phyloP scores from a whole-genome alignment of 2,888 invertebrate species.

The Dyspetes luteomarginatus region DNA sequence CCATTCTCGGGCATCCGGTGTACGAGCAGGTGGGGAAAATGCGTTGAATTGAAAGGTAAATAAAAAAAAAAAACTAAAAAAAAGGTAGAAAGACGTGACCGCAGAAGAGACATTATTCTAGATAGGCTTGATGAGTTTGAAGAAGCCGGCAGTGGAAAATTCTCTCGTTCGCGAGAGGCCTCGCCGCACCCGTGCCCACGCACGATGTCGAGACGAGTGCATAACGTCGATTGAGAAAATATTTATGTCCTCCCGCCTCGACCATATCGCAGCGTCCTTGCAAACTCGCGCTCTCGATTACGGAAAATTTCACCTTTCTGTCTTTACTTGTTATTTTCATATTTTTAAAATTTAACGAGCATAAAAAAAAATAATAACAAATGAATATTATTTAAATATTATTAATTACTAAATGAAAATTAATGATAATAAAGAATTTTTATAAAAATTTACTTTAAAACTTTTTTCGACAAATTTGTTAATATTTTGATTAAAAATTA shows the following conservation, averaged over 20 bases:
- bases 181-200: conserved; percentile 3
- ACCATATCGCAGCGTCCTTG: conserved; percentile 33
- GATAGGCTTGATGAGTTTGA: neutral
- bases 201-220: conserved; percentile 39
- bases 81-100: neutral
- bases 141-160: conserved; percentile 54
- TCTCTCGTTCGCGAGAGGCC: conserved; percentile 8
- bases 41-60: conserved; percentile 47
- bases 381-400: no score
- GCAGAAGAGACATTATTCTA: conserved; percentile 13
- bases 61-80: conserved; percentile 4
- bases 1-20: neutral
- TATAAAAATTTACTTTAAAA: no score
- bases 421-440: no score
- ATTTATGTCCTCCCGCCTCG: conserved; percentile 48
- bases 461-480: no score
- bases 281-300: neutral
- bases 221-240: conserved; percentile 61
- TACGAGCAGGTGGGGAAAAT: conserved; percentile 17
- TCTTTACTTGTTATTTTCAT: conserved; percentile 17
- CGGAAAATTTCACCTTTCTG: conserved; percentile 49
- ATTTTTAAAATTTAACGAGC: no score
- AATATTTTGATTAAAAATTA: no score
- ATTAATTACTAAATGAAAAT: no score
- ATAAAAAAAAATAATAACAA: no score